Evolutionary conservation across 2,113 vertebrate species (phyloP).

Genomic region (Hymenochirus boettgeri): DNA sequence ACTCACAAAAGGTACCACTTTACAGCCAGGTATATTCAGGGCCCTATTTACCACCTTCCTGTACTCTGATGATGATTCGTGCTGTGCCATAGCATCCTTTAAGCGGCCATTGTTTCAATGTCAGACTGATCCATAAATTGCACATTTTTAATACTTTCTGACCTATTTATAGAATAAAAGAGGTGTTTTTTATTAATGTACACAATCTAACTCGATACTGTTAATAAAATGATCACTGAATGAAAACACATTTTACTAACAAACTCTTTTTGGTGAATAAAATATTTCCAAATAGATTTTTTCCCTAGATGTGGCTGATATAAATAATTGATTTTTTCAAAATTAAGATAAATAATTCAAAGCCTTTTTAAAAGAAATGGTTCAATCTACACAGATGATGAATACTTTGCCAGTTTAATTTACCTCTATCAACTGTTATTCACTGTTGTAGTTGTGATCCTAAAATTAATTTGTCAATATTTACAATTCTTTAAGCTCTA

Average conservation of each 20-base stretch:
- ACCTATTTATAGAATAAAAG: conserved; percentile 62
- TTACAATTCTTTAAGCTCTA: conserved; percentile 31
- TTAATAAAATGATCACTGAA: no score
- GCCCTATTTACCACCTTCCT: conserved; percentile 88
- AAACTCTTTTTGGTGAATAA: no score
- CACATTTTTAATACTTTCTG: conserved; percentile 98
- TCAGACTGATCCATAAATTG: conserved; percentile 97
- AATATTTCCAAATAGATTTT: no score
- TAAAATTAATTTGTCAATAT: conserved; percentile 9
- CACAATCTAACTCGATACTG: background rate
- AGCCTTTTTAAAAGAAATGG: no score
- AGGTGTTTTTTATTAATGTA: background rate
- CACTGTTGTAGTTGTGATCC: background rate
- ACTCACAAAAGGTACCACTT: conserved; percentile 96
- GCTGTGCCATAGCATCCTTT: conserved; percentile 97
- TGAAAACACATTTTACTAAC: no score
- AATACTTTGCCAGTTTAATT: no score
- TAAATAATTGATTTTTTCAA: no score
- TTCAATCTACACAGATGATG: no score
- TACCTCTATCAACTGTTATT: no score
- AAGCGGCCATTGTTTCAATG: conserved; percentile 94
- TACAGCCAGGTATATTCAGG: conserved; percentile 92
- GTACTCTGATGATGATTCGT: conserved; percentile 89
- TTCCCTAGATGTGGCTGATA: no score
- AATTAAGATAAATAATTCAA: no score